Evolutionary conservation across 2,888 invertebrate species (phyloP), one percentile per base, ranked within the genome.

Genomic region (Eudasyphora cyanicolor): DNA sequence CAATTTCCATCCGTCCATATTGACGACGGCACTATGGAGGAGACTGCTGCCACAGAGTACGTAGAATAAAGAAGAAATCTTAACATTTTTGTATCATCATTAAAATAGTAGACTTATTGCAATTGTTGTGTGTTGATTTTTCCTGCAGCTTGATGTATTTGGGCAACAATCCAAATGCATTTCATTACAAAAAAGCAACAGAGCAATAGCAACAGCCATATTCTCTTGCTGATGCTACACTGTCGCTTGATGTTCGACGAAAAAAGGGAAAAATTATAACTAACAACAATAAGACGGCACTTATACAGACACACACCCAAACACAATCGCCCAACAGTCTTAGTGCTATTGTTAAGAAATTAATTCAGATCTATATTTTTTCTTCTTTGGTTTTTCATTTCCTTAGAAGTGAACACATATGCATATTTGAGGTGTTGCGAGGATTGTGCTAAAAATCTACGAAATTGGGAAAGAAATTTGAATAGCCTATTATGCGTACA

Each of bases 101-200:
- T 81, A 69, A 84, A 79, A 84, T 12, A 60, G 84, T 76, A 84
- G 78, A 81, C 78, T 81, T 84, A 79, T 84, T 81, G 76, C 78
- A 79, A 81, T 81, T 84, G 81, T 76, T 84, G 81, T 76, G 81
- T 76, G 77, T 76, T 76, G 71, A 69, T 57, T 73, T 73, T 51
- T 57, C 73, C 79, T 80, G 74, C 82, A 80, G 76, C 77, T 84
- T 84, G 84, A 84, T 84, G 84, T 79, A 84, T 84, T 84, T 86
- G 87, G 86, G 87, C 87, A 87, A 69, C 76, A 76, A 78, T 87
- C 87, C 86, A 87, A 86, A 86, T 86, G 85, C 85, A 86, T 86
- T 84, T 81, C 82, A 84, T 86, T 86, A 85, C 78, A 83, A 76
- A n/a, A n/a, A n/a, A n/a, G n/a, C n/a, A n/a, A 71, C 82, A 79